Evolutionary conservation across 2,888 invertebrate species (phyloP).

Genomic region (Sminthurinus aureus): DNA sequence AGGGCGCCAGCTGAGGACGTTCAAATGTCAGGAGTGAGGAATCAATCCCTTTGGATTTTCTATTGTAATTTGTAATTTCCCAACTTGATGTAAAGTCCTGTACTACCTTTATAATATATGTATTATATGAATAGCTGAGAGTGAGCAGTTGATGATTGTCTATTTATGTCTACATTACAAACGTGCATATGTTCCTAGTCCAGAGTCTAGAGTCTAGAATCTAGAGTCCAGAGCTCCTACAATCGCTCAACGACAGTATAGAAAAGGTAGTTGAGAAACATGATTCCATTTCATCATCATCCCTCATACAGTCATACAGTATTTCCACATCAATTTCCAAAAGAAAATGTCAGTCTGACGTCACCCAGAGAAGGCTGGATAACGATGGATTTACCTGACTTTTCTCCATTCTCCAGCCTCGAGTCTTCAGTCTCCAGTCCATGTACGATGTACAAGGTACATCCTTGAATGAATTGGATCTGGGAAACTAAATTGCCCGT

Average conservation of each 20-base stretch:
- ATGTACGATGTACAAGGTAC: neutral
- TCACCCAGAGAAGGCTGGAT: neutral
- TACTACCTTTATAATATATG: too few relatives aligned
- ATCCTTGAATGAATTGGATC: neutral
- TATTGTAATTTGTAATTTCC: too few relatives aligned
- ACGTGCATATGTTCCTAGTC: neutral
- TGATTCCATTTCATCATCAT: neutral
- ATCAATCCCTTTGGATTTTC: neutral
- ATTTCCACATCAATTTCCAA: slow-evolving; percentile 18
- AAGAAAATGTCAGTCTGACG: slow-evolving; percentile 19
- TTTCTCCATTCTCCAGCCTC: neutral
- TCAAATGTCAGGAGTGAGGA: neutral
- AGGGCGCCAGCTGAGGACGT: neutral
- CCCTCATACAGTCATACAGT: neutral
- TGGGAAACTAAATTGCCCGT: neutral
- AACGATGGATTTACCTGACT: slow-evolving; percentile 20
- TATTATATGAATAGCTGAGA: neutral
- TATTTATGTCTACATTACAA: neutral
- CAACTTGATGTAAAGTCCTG: neutral
- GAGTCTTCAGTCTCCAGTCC: neutral
- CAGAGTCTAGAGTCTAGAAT: neutral
- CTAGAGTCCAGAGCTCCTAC: too few relatives aligned
- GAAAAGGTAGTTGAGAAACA: slow-evolving; percentile 1
- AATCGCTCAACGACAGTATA: neutral
- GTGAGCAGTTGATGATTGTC: neutral